phyloP scores from a whole-genome alignment of 2,113 vertebrate species.

The Cacatua alba region DNA sequence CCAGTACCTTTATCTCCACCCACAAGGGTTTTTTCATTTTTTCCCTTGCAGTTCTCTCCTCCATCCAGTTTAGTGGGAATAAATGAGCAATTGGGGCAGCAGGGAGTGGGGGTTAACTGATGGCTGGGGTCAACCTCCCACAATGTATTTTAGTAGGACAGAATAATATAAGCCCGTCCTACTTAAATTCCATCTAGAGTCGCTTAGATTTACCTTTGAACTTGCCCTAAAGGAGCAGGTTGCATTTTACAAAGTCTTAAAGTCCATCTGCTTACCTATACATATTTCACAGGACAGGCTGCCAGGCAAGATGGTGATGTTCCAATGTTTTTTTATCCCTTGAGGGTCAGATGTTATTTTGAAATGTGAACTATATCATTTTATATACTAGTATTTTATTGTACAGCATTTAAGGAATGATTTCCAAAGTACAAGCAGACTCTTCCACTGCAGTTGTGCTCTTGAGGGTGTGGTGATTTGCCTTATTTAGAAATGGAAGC shows the following conservation, averaged over 20 bases:
- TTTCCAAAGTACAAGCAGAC: not conserved
- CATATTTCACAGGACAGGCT: not conserved
- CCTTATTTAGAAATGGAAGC: no score
- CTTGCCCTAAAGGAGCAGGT: not conserved
- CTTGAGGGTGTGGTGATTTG: no score
- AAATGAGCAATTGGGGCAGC: not conserved
- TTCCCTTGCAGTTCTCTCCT: not conserved
- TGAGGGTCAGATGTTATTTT: not conserved
- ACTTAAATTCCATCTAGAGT: not conserved
- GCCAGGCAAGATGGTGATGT: not conserved
- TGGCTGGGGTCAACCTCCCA: not conserved
- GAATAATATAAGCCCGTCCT: not conserved
- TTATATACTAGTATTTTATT: not conserved
- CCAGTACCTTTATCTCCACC: not conserved
- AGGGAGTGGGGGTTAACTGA: not conserved
- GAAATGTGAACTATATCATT: not conserved
- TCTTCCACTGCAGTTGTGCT: not conserved
- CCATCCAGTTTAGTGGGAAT: accelerated
- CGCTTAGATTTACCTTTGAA: not conserved
- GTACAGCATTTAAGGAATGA: not conserved
- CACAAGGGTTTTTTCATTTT: not conserved
- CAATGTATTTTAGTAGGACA: not conserved
- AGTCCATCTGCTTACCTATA: not conserved
- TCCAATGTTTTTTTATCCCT: not conserved
- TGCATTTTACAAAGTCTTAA: not conserved